phyloP scores from a whole-genome alignment of 2,888 invertebrate genomes.

The Zygogramma bicolorata region DNA sequence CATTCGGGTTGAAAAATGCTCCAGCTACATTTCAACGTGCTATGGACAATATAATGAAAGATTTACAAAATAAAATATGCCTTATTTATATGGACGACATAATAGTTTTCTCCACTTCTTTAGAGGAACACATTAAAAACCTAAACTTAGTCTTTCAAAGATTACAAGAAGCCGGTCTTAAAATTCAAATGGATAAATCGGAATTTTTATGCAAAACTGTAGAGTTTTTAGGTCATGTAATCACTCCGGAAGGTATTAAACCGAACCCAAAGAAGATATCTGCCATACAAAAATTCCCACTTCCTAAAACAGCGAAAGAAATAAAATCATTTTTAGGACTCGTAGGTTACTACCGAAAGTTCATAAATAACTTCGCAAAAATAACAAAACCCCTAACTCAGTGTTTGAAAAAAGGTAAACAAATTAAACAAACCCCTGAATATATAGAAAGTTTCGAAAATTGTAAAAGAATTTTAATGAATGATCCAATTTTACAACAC shows the following conservation, averaged over 20 bases:
- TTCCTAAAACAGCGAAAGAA: slow-evolving; percentile 27
- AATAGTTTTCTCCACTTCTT: slow-evolving; percentile 2
- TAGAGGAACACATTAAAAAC: slow-evolving; percentile 1
- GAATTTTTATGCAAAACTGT: slow-evolving; percentile 10
- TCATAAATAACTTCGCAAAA: slow-evolving; percentile 40
- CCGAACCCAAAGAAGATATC: slow-evolving; percentile 34
- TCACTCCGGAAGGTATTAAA: slow-evolving; percentile 28
- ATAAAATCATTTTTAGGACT: too few relatives aligned
- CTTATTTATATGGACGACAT: slow-evolving; percentile 6
- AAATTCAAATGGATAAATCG: not conserved
- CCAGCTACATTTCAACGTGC: too few relatives aligned
- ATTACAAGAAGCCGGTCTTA: not conserved
- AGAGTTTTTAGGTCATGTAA: slow-evolving; percentile 28
- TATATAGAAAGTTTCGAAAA: slow-evolving; percentile 15
- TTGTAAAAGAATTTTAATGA: not conserved
- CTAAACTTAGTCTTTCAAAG: not conserved
- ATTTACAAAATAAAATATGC: too few relatives aligned
- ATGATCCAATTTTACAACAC: slow-evolving; percentile 3
- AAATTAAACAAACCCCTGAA: not conserved
- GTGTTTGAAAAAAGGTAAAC: slow-evolving; percentile 10
- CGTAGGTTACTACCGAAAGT: slow-evolving; percentile 42
- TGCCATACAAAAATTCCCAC: slow-evolving; percentile 14
- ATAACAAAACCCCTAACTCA: slow-evolving; percentile 30
- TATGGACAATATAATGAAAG: too few relatives aligned
- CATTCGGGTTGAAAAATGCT: too few relatives aligned